A percentile compares a stretch with the other conserved stretches of the same genome.
Conservation (phyloP, 2,888 invertebrate species). For the Tridacna gigas region DNA sequence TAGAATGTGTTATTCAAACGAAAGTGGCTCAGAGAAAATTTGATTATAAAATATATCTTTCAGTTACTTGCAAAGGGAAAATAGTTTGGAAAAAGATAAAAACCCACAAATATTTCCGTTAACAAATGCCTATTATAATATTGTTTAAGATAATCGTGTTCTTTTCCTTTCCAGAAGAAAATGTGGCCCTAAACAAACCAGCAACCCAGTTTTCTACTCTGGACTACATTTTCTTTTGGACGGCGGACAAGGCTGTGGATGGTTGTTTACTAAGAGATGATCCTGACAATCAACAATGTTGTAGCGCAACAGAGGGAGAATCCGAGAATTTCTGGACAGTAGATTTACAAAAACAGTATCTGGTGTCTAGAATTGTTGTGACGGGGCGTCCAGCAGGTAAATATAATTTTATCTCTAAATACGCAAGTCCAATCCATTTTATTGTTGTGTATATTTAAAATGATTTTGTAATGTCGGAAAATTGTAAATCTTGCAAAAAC, state of each 20-base stretch:
- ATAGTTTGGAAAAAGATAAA: too few relatives aligned
- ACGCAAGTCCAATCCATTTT: too few relatives aligned
- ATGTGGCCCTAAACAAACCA: slow-evolving; percentile 8
- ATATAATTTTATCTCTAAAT: not conserved
- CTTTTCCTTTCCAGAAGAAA: not conserved
- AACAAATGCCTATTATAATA: too few relatives aligned
- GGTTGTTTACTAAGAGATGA: slow-evolving; percentile 38
- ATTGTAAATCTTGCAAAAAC: too few relatives aligned
- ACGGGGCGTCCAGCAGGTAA: slow-evolving; percentile 32
- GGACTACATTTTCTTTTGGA: slow-evolving; percentile 26
- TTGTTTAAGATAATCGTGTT: not conserved
- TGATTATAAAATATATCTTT: too few relatives aligned
- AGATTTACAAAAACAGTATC: slow-evolving; percentile 4
- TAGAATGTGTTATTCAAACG: too few relatives aligned
- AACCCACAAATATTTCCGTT: too few relatives aligned
- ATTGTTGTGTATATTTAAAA: too few relatives aligned
- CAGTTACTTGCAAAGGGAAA: too few relatives aligned
- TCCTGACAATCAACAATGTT: slow-evolving; percentile 40
- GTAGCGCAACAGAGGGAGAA: slow-evolving; percentile 34
- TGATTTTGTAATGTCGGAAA: too few relatives aligned
- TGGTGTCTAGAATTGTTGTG: slow-evolving; percentile 23
- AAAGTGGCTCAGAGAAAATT: too few relatives aligned
- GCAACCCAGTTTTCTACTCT: not conserved
- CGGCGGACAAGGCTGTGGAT: slow-evolving; percentile 43
- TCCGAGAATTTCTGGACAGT: slow-evolving; percentile 41